phyloP scores from a whole-genome alignment of 2,888 invertebrate species.

The Cosmia pyralina region DNA sequence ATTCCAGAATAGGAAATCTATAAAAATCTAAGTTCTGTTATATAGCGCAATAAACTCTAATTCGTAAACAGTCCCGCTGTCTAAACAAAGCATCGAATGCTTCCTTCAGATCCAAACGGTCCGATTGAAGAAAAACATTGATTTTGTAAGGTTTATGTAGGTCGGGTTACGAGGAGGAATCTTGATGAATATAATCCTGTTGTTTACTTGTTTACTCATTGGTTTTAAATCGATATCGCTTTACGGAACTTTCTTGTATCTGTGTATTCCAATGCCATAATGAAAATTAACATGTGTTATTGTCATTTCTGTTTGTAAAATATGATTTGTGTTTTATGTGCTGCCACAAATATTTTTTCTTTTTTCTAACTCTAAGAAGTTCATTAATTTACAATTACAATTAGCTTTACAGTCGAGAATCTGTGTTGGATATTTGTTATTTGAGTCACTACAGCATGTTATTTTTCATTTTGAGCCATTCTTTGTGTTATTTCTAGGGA shows the following conservation, averaged over 20 bases:
- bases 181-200: conserved; percentile 38
- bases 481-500: not conserved
- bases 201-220: conserved; percentile 29
- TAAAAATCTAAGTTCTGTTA: conserved; percentile 23
- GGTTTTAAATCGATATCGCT: conserved; percentile 22
- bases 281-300: not conserved
- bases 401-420: not conserved
- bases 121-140: conserved; percentile 52
- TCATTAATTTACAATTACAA: not conserved
- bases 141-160: conserved; percentile 40
- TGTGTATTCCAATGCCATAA: not conserved
- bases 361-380: no score
- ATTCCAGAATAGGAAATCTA: conserved; percentile 20
- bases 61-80: conserved; percentile 19
- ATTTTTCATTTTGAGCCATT: not conserved
- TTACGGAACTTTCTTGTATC: not conserved
- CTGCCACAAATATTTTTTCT: not conserved
- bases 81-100: conserved; percentile 43
- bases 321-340: not conserved
- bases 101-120: conserved; percentile 32
- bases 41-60: conserved; percentile 27
- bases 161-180: conserved; percentile 37
- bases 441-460: no score
- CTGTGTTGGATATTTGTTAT: not conserved
- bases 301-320: not conserved